Conservation (phyloP, 1,140 invertebrate genomes). For the Drosophila mojavensis region DNA sequence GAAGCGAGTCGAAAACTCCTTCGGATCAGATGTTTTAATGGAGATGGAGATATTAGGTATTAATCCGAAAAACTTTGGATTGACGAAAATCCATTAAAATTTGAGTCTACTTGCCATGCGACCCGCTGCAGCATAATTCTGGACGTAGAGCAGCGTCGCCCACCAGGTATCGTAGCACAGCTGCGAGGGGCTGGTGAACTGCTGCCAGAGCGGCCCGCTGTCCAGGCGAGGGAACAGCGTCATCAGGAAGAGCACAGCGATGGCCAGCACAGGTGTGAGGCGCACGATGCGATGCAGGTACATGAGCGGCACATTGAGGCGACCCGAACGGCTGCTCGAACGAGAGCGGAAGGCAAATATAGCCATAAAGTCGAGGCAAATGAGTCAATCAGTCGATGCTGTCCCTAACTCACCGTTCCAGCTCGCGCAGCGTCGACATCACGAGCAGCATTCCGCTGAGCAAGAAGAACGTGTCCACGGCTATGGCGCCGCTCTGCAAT, state of each 20-base stretch:
- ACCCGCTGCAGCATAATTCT: conserved; percentile 75
- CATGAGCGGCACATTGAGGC: conserved; percentile 70
- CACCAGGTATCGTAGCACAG: conserved; percentile 73
- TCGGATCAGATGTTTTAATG: no score
- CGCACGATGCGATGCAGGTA: conserved; percentile 79
- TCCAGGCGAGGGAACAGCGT: conserved; percentile 62
- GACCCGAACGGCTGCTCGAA: conserved; percentile 40
- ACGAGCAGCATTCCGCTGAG: conserved; percentile 89
- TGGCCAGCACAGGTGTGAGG: conserved; percentile 68
- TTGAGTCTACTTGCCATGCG: conserved; percentile 57
- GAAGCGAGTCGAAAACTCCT: no score
- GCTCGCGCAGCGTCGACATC: conserved; percentile 87
- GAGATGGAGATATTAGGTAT: no score
- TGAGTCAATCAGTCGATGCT: neutral
- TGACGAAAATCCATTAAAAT: no score
- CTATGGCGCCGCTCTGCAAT: conserved; percentile 85
- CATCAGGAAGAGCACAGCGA: conserved; percentile 70
- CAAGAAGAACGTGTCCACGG: conserved; percentile 89
- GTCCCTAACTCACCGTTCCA: conserved; percentile 84
- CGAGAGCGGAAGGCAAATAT: no score
- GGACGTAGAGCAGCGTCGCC: conserved; percentile 76
- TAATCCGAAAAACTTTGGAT: no score
- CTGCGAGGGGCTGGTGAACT: conserved; percentile 49
- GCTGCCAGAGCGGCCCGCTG: conserved; percentile 71
- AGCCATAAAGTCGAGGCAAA: neutral